Percentiles rank a stretch among this genome's conserved stretches.
These are phyloP conservation scores for Mareca strepera DNA, from an alignment of 2,797 vertebrate genomes.

Conservation along the genomic window DNA sequence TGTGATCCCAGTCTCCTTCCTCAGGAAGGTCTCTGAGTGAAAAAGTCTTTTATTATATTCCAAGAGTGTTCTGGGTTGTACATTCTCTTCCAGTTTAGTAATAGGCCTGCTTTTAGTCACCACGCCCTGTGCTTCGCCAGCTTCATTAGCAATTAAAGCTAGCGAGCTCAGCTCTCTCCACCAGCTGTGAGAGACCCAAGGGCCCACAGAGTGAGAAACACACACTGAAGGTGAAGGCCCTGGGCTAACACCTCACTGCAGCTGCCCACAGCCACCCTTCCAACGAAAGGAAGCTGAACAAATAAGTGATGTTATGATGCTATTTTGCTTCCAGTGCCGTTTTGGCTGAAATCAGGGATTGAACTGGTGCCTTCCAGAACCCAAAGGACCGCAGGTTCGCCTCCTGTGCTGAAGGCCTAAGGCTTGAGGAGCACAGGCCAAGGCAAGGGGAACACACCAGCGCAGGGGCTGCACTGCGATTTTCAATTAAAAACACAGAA, in stretches of 20 bases:
- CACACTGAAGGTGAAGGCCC: neutral
- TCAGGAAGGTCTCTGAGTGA: neutral
- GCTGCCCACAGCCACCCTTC: neutral
- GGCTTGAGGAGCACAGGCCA: neutral
- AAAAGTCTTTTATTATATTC: neutral
- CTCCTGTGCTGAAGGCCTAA: neutral
- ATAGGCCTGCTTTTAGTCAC: neutral
- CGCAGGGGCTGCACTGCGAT: neutral
- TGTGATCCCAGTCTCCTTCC: neutral
- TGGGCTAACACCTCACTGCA: neutral
- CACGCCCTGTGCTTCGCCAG: neutral
- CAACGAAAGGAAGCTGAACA: neutral
- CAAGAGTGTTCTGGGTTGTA: neutral
- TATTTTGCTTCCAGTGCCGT: neutral
- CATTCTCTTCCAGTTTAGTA: neutral
- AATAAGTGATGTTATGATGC: neutral
- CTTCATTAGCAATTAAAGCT: neutral
- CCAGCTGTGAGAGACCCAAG: neutral
- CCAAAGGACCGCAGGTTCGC: neutral
- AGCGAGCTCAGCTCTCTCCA: neutral
- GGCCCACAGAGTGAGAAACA: neutral
- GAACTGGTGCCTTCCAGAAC: neutral
- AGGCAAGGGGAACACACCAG: neutral
- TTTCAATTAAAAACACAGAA: conserved; percentile 21
- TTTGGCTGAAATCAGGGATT: neutral